Evolutionary conservation across 2,113 vertebrate genomes (phyloP).

Genomic region (Heptranchias perlo): DNA sequence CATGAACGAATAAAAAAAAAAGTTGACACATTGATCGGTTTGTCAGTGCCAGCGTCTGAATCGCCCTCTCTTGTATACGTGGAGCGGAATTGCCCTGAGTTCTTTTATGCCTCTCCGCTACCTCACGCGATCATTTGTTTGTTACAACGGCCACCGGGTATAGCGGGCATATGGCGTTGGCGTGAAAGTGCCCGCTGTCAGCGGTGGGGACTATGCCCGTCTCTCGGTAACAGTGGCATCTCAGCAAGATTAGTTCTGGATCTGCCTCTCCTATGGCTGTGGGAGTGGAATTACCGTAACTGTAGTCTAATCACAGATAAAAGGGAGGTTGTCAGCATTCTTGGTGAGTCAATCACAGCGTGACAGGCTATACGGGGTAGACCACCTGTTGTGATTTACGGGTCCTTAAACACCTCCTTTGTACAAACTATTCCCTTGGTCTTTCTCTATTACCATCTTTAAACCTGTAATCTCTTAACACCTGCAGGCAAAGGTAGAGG

Average conservation of each 20-base stretch:
- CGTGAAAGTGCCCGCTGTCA: background rate
- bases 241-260: background rate
- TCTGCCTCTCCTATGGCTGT: background rate
- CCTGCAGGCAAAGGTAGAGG: background rate
- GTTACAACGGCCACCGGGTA: no score
- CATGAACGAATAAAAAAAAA: no score
- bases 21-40: no score
- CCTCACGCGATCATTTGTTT: background rate
- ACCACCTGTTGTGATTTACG: slow-evolving; percentile 8
- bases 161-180: no score
- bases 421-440: background rate
- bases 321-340: background rate
- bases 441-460: background rate
- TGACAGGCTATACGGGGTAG: background rate
- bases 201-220: background rate
- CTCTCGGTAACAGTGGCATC: background rate
- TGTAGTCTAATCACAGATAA: background rate
- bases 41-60: no score
- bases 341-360: background rate
- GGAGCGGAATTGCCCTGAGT: background rate
- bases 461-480: background rate
- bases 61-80: background rate
- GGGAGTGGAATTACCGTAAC: background rate
- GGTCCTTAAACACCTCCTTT: background rate
- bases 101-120: no score